Evolutionary conservation across 2,113 vertebrate species (phyloP).

Genomic region (Limanda limanda): DNA sequence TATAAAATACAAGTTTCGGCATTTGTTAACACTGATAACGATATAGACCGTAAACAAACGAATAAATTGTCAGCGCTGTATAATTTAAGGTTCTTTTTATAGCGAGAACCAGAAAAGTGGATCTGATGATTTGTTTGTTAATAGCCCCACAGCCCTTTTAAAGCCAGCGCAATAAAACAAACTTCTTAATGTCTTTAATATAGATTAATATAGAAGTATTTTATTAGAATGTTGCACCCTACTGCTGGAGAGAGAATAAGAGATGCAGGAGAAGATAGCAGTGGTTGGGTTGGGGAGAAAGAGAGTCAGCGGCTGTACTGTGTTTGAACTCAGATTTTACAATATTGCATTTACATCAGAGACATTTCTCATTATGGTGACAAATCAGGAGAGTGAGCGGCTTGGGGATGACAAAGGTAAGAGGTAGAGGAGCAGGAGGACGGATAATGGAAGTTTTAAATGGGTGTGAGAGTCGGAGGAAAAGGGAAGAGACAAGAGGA

Average conservation of each 20-base stretch:
- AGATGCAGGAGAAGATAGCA: background rate
- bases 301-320: background rate
- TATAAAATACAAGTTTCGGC: no score
- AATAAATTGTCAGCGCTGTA: no score
- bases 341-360: conserved; percentile 27
- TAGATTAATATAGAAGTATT: background rate
- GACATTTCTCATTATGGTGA: conserved; percentile 11
- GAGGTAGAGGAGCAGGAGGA: background rate
- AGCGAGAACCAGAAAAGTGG: no score
- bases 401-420: conserved; percentile 13
- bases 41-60: no score
- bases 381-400: conserved; percentile 4
- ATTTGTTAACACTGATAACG: no score
- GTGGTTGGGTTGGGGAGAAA: background rate
- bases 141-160: no score
- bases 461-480: conserved; percentile 1
- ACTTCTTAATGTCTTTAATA: no score
- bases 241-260: background rate
- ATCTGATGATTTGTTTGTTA: no score
- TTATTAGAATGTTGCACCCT: background rate
- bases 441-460: conserved; percentile 15
- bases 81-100: no score
- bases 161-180: no score
- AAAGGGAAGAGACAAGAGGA: background rate
- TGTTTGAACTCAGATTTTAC: conserved; percentile 29